Evolutionary conservation across 92 coral and sea anemone species (phyloP), one percentile per base, ranked within the genome.

Genomic region (Porites divaricata): DNA sequence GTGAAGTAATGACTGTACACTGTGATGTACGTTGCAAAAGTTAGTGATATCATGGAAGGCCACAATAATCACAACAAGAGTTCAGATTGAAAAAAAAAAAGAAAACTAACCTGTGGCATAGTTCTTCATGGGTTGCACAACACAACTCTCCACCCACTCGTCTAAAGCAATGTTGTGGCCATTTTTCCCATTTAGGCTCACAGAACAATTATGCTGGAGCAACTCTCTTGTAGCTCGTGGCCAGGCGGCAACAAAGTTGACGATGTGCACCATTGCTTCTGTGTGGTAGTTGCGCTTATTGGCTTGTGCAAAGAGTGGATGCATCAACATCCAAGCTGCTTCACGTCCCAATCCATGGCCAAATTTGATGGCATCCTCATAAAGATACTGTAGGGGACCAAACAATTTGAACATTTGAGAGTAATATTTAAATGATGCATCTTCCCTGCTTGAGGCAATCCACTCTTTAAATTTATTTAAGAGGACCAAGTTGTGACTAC

Each of bases 221-320:
- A 88, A 67, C 57, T 83, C 84, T 65, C 91, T 53, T 49, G 76
- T 75, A 12, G 91, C 91, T 1, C 76, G 14, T 6, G 91, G 91
- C 91, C 91, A 88, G 12, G 67, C 91, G 9, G 91, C 63, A 12
- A 51, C 22, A 59, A 83, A 82, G 57, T 76, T 67, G 19, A 88
- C 91, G 1, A 88, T 63, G 56, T 82, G 84, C 48, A 83, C 91
- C 5, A 82, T 52, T 8, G 91, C 83, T 74, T 88, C 88, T 51
- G 84, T 88, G 84, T 84, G 67, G 52, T 88, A 83, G 56, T 88
- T 82, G 17, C 78, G 14, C 49, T 75, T 67, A 5, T 74, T 63
- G 4, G 76, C 64, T 67, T 88, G 91, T 9, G 88, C 83, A 83
- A 88, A 88, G 19, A 88, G 45, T 1, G 91, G 84, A 24, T 75